Conservation (phyloP, 2,888 invertebrate genomes). For the Lumbricus terrestris region DNA sequence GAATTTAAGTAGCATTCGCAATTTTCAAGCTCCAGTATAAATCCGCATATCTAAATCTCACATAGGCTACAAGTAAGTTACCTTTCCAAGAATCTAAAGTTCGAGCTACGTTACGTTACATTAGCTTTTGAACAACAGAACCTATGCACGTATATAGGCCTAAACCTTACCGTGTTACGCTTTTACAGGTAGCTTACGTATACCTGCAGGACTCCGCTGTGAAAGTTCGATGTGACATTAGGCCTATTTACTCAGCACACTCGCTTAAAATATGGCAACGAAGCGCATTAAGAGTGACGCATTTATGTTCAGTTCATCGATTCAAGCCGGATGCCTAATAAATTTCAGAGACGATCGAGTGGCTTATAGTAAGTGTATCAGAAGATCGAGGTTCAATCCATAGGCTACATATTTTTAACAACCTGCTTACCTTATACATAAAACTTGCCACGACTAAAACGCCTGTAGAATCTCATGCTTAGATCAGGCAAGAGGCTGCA, state of each 20-base stretch:
- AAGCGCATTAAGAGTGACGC: neutral
- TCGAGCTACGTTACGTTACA: neutral
- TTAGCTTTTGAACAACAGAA: neutral
- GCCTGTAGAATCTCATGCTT: too few relatives aligned
- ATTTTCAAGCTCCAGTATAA: neutral
- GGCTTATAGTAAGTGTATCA: too few relatives aligned
- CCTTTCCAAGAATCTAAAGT: neutral
- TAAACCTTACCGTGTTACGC: neutral
- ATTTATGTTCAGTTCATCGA: neutral
- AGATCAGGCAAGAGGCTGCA: neutral
- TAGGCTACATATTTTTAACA: neutral
- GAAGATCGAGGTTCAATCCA: neutral
- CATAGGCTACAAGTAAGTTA: too few relatives aligned
- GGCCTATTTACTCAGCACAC: neutral
- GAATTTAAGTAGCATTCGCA: neutral
- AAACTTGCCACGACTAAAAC: neutral
- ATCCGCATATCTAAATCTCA: neutral
- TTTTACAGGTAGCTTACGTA: neutral
- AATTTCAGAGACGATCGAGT: too few relatives aligned
- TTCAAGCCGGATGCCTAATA: neutral
- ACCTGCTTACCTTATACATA: neutral
- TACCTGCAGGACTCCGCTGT: neutral
- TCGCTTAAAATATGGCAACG: neutral
- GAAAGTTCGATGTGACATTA: neutral
- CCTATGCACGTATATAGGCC: neutral